Evolutionary conservation across 2,797 vertebrate genomes (phyloP).

Genomic region (Sebastes paucispinis): DNA sequence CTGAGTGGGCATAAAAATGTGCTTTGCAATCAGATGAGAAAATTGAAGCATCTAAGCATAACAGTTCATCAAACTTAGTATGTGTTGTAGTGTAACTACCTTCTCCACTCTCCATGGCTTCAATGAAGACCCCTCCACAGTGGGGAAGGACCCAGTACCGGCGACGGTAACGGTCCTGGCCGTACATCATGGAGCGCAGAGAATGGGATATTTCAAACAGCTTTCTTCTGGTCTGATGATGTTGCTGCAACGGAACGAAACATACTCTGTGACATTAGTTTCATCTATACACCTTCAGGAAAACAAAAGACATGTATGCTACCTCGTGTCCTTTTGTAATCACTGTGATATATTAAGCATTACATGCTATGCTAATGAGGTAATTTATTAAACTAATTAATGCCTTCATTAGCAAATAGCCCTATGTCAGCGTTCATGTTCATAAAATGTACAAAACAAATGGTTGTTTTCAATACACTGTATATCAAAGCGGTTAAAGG

Average conservation of each 20-base stretch:
- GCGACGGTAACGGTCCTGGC: conserved; percentile 95
- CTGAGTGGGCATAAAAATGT: background rate
- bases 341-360: conserved; percentile 38
- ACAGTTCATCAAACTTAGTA: background rate
- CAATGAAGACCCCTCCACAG: conserved; percentile 96
- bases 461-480: conserved; percentile 12
- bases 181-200: conserved; percentile 96
- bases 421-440: conserved; percentile 9
- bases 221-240: conserved; percentile 95
- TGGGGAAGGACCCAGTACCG: conserved; percentile 98
- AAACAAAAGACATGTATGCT: conserved; percentile 22
- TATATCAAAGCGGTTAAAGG: background rate
- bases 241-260: conserved; percentile 86
- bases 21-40: background rate
- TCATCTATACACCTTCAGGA: conserved; percentile 14
- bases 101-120: conserved; percentile 98
- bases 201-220: conserved; percentile 96
- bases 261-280: conserved; percentile 4
- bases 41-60: background rate
- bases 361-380: conserved; percentile 42
- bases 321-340: conserved; percentile 22
- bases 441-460: conserved; percentile 14
- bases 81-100: conserved; percentile 77
- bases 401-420: conserved; percentile 41
- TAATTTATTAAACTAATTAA: conserved; percentile 54